Conservation (phyloP, 2,888 invertebrate species). For the Lasioglossum figueresi region DNA sequence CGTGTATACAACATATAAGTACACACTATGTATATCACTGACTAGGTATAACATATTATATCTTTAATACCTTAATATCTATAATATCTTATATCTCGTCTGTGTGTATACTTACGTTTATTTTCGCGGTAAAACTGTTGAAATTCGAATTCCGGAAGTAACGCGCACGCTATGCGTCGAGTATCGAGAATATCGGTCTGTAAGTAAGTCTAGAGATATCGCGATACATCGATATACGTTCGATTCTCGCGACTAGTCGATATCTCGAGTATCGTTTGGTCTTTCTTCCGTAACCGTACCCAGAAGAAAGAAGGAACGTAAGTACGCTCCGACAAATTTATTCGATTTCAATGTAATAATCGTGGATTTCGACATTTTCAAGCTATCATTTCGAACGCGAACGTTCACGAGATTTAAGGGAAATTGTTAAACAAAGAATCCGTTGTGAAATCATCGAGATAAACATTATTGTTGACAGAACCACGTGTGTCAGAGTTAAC, state of each 20-base stretch:
- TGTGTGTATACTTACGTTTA: not conserved
- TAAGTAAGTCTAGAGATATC: not conserved
- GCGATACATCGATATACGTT: slow-evolving; percentile 11
- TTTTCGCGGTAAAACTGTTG: not conserved
- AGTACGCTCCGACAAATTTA: slow-evolving; percentile 60
- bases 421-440: not conserved
- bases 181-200: not conserved
- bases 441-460: not conserved
- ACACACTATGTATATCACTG: not conserved
- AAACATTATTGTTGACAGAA: not conserved
- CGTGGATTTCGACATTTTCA: not conserved
- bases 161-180: not conserved
- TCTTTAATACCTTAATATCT: no score
- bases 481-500: slow-evolving; percentile 35
- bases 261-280: not conserved
- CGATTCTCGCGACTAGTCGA: not conserved
- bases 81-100: no score
- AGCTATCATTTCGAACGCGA: not conserved
- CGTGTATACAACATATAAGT: not conserved
- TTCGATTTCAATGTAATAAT: slow-evolving; percentile 19
- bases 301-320: slow-evolving; percentile 74
- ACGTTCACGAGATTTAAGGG: not conserved
- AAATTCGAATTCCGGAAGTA: slow-evolving; percentile 40
- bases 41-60: no score
- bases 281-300: slow-evolving; percentile 74